Evolutionary conservation across 2,888 invertebrate species (phyloP).

Genomic region (Drosophila eohydei): DNA sequence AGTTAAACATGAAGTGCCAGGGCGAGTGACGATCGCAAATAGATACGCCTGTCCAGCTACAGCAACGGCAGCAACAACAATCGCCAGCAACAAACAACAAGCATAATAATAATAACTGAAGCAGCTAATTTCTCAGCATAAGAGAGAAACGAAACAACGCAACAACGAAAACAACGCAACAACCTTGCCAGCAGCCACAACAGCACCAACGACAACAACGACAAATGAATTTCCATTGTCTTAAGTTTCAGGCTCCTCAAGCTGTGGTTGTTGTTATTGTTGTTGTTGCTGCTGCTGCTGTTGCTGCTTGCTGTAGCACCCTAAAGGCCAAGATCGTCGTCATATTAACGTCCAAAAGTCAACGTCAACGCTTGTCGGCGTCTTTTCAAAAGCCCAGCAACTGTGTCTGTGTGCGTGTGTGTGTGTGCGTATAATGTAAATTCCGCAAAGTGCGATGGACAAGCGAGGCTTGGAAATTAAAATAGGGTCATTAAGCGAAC

Average conservation of each 20-base stretch:
- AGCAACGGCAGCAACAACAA: slow-evolving; percentile 27
- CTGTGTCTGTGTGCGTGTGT: slow-evolving; percentile 41
- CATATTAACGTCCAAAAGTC: slow-evolving; percentile 81
- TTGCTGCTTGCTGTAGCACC: slow-evolving; percentile 53
- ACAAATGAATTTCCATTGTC: slow-evolving; percentile 76
- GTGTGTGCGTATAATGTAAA: slow-evolving; percentile 73
- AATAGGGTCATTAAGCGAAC: slow-evolving; percentile 79
- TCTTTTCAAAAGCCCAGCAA: slow-evolving; percentile 73
- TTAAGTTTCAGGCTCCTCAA: slow-evolving; percentile 68
- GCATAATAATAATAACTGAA: slow-evolving; percentile 74
- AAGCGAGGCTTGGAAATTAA: slow-evolving; percentile 77
- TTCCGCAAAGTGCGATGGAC: slow-evolving; percentile 80
- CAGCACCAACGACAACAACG: slow-evolving; percentile 63
- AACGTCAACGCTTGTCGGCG: slow-evolving; percentile 74
- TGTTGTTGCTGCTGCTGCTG: slow-evolving; percentile 39
- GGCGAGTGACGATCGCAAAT: slow-evolving; percentile 71
- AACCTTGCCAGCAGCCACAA: slow-evolving; percentile 76
- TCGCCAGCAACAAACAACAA: slow-evolving; percentile 24
- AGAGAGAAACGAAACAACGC: slow-evolving; percentile 49
- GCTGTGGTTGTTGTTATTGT: slow-evolving; percentile 37
- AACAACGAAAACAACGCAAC: slow-evolving; percentile 61
- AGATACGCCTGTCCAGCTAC: slow-evolving; percentile 66
- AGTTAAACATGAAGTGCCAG: slow-evolving; percentile 76
- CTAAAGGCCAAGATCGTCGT: slow-evolving; percentile 81
- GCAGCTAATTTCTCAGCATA: slow-evolving; percentile 80